These are phyloP conservation scores for Apis cerana DNA, from an alignment of 1,140 invertebrate species.

Conservation along the genomic window DNA sequence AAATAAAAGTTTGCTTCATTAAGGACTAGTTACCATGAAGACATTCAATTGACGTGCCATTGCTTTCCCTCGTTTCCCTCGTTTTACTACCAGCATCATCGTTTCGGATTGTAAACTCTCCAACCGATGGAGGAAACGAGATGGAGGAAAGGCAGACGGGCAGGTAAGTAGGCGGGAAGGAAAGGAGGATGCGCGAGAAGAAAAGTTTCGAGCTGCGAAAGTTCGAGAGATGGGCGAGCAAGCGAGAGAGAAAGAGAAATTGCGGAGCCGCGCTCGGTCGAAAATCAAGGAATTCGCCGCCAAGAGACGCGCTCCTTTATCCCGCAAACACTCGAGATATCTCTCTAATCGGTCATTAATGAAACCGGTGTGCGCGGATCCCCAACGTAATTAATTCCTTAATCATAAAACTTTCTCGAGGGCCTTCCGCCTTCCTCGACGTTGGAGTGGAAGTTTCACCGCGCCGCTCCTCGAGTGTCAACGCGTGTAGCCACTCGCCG, in stretches of 20 bases:
- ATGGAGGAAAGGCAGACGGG: not conserved
- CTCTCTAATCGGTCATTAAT: constrained; percentile 60
- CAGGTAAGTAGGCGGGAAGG: not conserved
- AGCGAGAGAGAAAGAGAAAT: constrained; percentile 30
- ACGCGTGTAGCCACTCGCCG: constrained; percentile 26
- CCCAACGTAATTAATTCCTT: constrained; percentile 63
- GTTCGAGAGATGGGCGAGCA: constrained; percentile 4
- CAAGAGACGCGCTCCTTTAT: constrained; percentile 41
- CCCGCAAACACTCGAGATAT: constrained; percentile 43
- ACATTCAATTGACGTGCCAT: constrained; percentile 61
- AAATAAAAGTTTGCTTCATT: constrained; percentile 68
- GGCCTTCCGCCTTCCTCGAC: constrained; percentile 14
- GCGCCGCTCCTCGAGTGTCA: constrained; percentile 43
- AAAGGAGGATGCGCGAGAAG: constrained; percentile 12
- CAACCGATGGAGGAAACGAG: not conserved
- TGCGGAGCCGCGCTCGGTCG: constrained; percentile 23
- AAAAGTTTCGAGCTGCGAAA: constrained; percentile 50
- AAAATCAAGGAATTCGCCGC: constrained; percentile 51
- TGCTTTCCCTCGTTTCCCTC: constrained; percentile 24
- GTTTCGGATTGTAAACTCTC: constrained; percentile 57
- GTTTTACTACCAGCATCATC: constrained; percentile 62
- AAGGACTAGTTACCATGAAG: constrained; percentile 66
- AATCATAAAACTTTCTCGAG: constrained; percentile 68
- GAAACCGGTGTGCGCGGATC: constrained; percentile 13
- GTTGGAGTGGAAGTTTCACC: constrained; percentile 45